phyloP scores from a whole-genome alignment of 30 jellyfish, hydroid and myxozoan genomes.

The Hydractinia symbiolongicarpus region DNA sequence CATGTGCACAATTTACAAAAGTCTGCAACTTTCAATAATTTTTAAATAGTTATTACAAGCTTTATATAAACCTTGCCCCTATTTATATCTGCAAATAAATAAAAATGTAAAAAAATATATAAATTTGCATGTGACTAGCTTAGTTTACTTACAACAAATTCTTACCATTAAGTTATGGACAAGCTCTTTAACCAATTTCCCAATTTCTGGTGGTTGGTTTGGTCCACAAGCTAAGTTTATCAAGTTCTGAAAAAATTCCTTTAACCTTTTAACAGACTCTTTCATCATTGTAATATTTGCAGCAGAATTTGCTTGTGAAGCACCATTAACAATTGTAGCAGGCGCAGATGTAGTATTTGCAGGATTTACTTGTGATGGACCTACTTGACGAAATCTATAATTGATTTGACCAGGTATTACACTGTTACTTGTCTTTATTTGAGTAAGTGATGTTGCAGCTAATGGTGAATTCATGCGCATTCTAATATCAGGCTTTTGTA shows the following conservation, averaged over 20 bases:
- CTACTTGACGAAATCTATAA: constrained; percentile 80
- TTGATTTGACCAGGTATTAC: constrained; percentile 90
- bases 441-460: constrained; percentile 56
- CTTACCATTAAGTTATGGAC: constrained; percentile 97
- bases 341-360: constrained; percentile 16
- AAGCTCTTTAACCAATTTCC: constrained; percentile 84
- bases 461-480: constrained; percentile 56
- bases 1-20: too few relatives aligned
- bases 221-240: constrained; percentile 97
- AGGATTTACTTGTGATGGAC: constrained; percentile 22
- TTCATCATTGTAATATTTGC: constrained; percentile 66
- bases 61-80: too few relatives aligned
- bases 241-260: constrained; percentile 91
- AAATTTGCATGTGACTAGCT: too few relatives aligned
- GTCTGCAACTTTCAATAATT: too few relatives aligned
- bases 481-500: constrained; percentile 11
- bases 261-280: constrained; percentile 91
- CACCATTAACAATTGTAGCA: background rate
- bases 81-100: too few relatives aligned
- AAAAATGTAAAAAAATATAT: too few relatives aligned
- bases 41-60: too few relatives aligned
- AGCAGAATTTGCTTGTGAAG: constrained; percentile 23
- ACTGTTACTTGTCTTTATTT: constrained; percentile 52
- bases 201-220: constrained; percentile 97
- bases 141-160: too few relatives aligned